Evolutionary conservation across 2,113 vertebrate genomes (phyloP), one percentile per base, ranked within the genome.

Genomic region (Peromyscus californicus): DNA sequence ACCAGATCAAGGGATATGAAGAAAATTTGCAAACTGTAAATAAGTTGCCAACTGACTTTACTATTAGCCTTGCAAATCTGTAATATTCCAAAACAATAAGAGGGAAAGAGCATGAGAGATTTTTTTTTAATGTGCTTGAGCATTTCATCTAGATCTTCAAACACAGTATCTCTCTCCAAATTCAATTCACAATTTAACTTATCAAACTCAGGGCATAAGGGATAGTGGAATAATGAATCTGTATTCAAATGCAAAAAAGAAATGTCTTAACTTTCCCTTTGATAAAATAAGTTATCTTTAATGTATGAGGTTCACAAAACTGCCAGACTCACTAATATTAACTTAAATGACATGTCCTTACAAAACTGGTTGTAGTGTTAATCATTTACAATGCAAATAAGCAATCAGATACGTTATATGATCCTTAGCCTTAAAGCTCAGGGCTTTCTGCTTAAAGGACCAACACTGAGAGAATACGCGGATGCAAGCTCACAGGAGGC

Each of bases 321-420:
- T 92, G 80, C 57, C 94, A 93, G 63, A 79, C 78, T 90, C 69
- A 51, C 15, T 84, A 95, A 82, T 90, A 45, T 42, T 74, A 96
- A 72, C 45, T 89, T 92, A 67, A 96, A 92, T 69, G 95, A 19
- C 76, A 83, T 75, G 75, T 95, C 82, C 92, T 91, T 96, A 92
- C 33, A 85, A 85, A 96, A 85, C 70, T 82, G 74, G 70, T 90
- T 95, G 13, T 93, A 22, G 36, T 79, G 48, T 90, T 97, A 93
- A 86, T 95, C 88, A 95, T 96, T 97, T 97, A 88, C 80, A 94
- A 78, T 92, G 65, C 94, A 97, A 96, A 94, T 90, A 74, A 65
- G 70, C 70, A 96, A 92, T 97, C 96, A 96, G 65, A 17, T 57
- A 90, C 88, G 24, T 88, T 92, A 78, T 76, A 79, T 79, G 92